Percentiles rank a stretch among this genome's conserved stretches.
Conservation (phyloP, 2,888 invertebrate species). For the Catocala fraxini region DNA sequence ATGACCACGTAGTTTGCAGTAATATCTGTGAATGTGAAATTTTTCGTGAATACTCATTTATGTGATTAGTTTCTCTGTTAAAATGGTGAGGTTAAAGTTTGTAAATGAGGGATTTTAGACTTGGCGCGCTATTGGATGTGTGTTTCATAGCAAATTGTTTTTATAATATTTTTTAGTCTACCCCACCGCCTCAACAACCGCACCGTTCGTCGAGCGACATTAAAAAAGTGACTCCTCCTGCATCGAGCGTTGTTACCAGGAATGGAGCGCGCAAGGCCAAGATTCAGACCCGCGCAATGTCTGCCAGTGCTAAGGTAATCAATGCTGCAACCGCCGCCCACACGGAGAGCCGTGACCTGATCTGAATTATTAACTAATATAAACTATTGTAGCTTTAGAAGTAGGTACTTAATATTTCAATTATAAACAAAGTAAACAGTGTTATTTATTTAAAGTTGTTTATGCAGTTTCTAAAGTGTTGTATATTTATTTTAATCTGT, state of each 20-base stretch:
- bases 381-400: too few species aligned
- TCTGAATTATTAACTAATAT: slow-evolving; percentile 7
- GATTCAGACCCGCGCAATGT: slow-evolving; percentile 89
- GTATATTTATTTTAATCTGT: too few species aligned
- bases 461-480: too few species aligned
- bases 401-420: too few species aligned
- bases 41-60: slow-evolving; percentile 24
- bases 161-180: slow-evolving; percentile 63
- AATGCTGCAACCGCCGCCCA: slow-evolving; percentile 34
- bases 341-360: slow-evolving; percentile 24
- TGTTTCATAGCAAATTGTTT: slow-evolving; percentile 18
- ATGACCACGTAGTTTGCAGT: slow-evolving; percentile 33
- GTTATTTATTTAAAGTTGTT: too few species aligned
- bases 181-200: slow-evolving; percentile 67
- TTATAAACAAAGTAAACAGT: too few species aligned
- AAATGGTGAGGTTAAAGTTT: slow-evolving; percentile 44
- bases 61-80: slow-evolving; percentile 19
- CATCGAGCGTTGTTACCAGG: slow-evolving; percentile 86
- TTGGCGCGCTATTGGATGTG: slow-evolving; percentile 41
- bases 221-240: slow-evolving; percentile 72
- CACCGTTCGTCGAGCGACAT: slow-evolving; percentile 70
- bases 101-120: slow-evolving; percentile 29
- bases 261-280: slow-evolving; percentile 89
- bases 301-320: slow-evolving; percentile 79
- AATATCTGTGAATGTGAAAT: slow-evolving; percentile 34